A percentile compares a stretch with the other conserved stretches of the same genome.
Conservation (phyloP, 2,113 vertebrate species). For the Anguilla japonica region DNA sequence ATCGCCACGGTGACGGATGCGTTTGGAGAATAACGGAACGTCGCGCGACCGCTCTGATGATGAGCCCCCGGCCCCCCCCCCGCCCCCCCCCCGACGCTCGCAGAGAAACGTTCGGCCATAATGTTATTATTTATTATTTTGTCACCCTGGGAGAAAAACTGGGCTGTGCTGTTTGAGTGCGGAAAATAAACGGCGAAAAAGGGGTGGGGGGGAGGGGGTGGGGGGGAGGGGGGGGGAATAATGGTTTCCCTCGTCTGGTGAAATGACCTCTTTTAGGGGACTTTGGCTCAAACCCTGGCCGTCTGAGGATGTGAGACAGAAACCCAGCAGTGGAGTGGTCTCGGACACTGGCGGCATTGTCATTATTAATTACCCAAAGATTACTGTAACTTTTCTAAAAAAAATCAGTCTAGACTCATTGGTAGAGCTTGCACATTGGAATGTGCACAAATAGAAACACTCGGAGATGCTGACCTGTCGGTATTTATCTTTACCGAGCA, state of each 20-base stretch:
- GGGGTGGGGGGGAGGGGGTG: conserved; percentile 39
- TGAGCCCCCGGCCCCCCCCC: too few relatives aligned
- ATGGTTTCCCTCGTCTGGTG: conserved; percentile 63
- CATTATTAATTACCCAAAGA: too few relatives aligned
- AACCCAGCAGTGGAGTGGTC: conserved; percentile 29
- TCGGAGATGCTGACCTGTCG: too few relatives aligned
- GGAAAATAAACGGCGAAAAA: conserved; percentile 56
- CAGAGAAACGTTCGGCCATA: not conserved
- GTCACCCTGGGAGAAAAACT: conserved; percentile 57
- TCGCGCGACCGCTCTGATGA: not conserved
- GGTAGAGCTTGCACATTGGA: too few relatives aligned
- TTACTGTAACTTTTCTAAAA: too few relatives aligned
- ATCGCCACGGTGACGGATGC: not conserved
- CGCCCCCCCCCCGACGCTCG: not conserved
- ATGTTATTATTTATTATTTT: conserved; percentile 57
- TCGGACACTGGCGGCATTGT: too few relatives aligned
- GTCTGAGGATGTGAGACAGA: conserved; percentile 39
- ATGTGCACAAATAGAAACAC: too few relatives aligned
- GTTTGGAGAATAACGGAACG: not conserved
- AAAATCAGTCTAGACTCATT: too few relatives aligned
- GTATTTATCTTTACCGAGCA: too few relatives aligned
- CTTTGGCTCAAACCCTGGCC: conserved; percentile 10
- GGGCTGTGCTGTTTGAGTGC: conserved; percentile 61
- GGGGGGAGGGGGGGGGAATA: conserved; percentile 50
- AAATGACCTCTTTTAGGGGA: conserved; percentile 62